These are phyloP conservation scores for Acanthosepion esculentum DNA, from an alignment of 2,888 invertebrate species.

Conservation along the genomic window DNA sequence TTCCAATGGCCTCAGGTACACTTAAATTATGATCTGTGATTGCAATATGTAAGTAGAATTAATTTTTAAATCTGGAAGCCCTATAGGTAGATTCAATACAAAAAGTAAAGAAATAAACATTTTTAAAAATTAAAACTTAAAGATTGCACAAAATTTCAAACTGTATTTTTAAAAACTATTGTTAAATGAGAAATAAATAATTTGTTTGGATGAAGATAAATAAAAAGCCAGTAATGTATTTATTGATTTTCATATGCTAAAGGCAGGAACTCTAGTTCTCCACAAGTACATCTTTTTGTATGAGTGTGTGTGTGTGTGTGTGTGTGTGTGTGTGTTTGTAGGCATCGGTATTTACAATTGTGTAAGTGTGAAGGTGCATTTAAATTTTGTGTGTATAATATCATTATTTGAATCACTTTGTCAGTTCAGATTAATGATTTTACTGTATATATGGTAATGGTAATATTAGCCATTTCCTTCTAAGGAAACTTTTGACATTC, in stretches of 20 bases:
- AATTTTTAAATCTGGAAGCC: conserved; percentile 18
- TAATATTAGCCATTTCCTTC: no score
- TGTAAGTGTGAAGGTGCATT: background rate
- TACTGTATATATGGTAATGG: background rate
- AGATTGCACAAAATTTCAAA: background rate
- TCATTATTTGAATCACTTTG: background rate
- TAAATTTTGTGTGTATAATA: background rate
- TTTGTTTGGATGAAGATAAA: conserved; percentile 33
- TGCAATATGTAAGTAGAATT: conserved; percentile 33
- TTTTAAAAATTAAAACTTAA: background rate
- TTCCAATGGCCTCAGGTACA: background rate
- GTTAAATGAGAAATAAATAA: background rate
- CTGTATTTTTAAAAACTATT: background rate
- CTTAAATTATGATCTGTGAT: background rate
- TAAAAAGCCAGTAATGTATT: background rate
- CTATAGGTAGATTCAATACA: conserved; percentile 4
- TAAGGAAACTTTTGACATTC: no score
- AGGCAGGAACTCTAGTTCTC: background rate
- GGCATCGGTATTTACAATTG: background rate
- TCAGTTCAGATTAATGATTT: background rate
- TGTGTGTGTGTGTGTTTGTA: background rate
- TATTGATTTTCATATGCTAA: background rate
- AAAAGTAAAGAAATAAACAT: background rate
- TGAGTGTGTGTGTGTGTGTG: background rate
- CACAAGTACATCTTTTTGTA: background rate